A percentile compares a stretch with the other conserved stretches of the same genome.
phyloP scores from a whole-genome alignment of 2,113 vertebrate species.

The Cercopithecus mona region DNA sequence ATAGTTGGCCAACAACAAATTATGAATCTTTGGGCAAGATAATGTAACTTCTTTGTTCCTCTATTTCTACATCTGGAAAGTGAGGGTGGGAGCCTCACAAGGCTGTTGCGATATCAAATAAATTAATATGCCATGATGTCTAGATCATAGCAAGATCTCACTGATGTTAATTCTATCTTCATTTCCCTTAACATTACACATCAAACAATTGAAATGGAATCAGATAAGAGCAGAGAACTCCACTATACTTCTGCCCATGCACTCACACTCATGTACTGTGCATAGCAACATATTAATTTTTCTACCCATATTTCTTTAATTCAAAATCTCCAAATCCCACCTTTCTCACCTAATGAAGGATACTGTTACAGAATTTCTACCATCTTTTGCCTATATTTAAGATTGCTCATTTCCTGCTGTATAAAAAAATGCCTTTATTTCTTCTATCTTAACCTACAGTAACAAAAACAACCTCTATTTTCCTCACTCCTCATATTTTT shows the following conservation, averaged over 20 bases:
- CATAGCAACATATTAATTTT: not conserved
- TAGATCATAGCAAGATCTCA: not conserved
- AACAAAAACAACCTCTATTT: not conserved
- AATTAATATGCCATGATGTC: not conserved
- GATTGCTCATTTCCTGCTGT: not conserved
- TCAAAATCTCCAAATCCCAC: not conserved
- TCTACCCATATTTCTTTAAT: not conserved
- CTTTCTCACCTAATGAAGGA: not conserved
- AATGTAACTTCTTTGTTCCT: not conserved
- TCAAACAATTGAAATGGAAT: not conserved
- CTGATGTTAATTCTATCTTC: not conserved
- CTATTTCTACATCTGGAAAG: not conserved
- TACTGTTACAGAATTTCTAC: not conserved
- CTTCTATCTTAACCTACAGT: not conserved
- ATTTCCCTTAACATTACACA: not conserved
- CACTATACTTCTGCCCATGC: not conserved
- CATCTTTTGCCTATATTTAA: not conserved
- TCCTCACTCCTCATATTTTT: not conserved
- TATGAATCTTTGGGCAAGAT: not conserved
- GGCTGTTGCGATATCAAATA: not conserved
- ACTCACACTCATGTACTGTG: not conserved
- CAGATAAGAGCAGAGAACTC: not conserved
- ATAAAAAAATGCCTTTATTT: not conserved
- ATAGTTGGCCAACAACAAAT: not conserved
- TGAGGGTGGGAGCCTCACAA: not conserved